phyloP scores from a whole-genome alignment of 2,113 vertebrate species.

The Thalassarche chlororhynchos region DNA sequence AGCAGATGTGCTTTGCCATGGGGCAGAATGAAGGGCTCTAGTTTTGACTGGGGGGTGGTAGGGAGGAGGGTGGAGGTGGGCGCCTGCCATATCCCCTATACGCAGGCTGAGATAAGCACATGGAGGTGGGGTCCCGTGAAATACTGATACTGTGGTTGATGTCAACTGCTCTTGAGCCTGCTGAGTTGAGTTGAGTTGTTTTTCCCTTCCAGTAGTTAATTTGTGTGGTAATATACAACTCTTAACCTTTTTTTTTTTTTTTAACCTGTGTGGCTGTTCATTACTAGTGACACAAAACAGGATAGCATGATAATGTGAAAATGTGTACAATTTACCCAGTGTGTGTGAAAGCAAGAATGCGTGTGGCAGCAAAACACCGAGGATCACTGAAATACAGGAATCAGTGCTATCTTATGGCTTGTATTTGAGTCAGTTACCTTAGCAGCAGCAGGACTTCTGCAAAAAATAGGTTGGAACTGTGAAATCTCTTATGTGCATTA shows the following conservation, averaged over 20 bases:
- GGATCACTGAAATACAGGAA: not conserved
- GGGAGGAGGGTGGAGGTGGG: not conserved
- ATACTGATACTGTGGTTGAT: not conserved
- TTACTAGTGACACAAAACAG: not conserved
- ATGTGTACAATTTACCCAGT: not conserved
- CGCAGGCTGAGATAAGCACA: not conserved
- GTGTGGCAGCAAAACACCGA: not conserved
- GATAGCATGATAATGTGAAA: not conserved
- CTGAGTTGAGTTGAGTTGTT: not conserved
- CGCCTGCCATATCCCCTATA: not conserved
- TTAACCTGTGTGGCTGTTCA: not conserved
- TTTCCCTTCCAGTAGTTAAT: not conserved
- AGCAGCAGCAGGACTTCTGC: not conserved
- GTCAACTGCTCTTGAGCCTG: not conserved
- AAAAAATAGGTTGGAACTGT: not conserved
- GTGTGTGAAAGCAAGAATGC: not conserved
- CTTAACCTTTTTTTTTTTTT: not conserved
- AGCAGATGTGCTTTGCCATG: not conserved
- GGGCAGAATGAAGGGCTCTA: not conserved
- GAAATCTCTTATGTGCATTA: not conserved
- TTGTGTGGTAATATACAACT: not conserved
- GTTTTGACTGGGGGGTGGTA: not conserved
- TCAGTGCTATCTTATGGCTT: not conserved
- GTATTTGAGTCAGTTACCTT: not conserved
- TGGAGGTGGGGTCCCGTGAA: not conserved